Evolutionary conservation across 2,113 vertebrate species (phyloP).

Genomic region (Dromaius novaehollandiae): DNA sequence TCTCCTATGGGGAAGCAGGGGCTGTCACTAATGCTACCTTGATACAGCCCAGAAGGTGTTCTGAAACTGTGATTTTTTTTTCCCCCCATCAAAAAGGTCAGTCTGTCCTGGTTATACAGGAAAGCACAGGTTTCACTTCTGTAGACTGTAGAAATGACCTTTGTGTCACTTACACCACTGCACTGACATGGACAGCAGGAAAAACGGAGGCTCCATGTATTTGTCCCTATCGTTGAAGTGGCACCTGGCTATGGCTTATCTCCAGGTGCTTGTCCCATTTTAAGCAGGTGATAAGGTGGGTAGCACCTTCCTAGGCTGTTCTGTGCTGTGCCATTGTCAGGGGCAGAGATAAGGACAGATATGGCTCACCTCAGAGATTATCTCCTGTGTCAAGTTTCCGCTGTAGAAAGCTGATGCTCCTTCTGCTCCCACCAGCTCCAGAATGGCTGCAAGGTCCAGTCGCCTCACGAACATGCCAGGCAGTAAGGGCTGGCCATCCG

Average conservation of each 20-base stretch:
- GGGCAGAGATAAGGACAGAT: neutral
- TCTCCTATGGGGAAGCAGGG: neutral
- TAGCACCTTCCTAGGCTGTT: neutral
- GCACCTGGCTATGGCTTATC: neutral
- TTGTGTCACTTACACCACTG: neutral
- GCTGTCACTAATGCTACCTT: neutral
- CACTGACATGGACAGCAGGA: neutral
- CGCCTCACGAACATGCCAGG: conserved; percentile 82
- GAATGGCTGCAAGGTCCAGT: conserved; percentile 84
- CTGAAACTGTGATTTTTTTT: neutral
- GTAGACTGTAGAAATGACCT: neutral
- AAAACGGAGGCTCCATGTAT: neutral
- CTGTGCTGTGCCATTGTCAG: neutral
- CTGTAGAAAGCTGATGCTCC: conserved; percentile 89
- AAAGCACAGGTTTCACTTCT: neutral
- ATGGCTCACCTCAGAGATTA: conserved; percentile 83
- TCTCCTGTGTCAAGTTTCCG: conserved; percentile 91
- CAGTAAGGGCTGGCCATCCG: conserved; percentile 77
- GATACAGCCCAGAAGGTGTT: neutral
- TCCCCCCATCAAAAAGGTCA: neutral
- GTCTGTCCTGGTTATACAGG: neutral
- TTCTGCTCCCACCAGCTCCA: conserved; percentile 82
- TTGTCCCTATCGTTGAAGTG: neutral
- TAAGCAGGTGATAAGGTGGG: neutral
- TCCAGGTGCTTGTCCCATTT: neutral